Conservation (phyloP, 2,888 invertebrate genomes). For the Pheosia tremula region DNA sequence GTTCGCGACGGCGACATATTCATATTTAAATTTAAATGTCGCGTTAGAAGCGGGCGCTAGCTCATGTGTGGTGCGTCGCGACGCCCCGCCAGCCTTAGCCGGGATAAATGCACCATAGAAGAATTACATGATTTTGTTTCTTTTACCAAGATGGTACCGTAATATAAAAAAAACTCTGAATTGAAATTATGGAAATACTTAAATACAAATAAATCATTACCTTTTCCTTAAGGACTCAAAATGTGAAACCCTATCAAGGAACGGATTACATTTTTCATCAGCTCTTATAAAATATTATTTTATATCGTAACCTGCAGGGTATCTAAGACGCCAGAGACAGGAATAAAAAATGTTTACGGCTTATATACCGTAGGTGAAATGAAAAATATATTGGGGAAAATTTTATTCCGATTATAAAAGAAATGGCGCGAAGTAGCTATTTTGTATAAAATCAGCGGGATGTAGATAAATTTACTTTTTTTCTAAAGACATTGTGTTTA, state of each 20-base stretch:
- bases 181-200: too few relatives aligned
- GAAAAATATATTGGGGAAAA: conserved; percentile 14
- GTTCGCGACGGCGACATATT: conserved; percentile 68
- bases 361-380: neutral
- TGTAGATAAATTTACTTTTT: conserved; percentile 62
- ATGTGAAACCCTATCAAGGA: conserved; percentile 52
- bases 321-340: neutral
- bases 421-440: conserved; percentile 21
- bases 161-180: too few relatives aligned
- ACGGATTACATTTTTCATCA: conserved; percentile 58
- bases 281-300: conserved; percentile 30
- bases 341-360: neutral
- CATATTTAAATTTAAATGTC: conserved; percentile 83
- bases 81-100: conserved; percentile 32
- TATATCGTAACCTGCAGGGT: conserved; percentile 9
- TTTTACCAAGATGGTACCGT: neutral
- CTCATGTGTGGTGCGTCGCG: conserved; percentile 56
- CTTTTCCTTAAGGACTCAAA: conserved; percentile 27
- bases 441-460: conserved; percentile 34
- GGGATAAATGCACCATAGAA: conserved; percentile 40
- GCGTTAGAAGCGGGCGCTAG: conserved; percentile 58
- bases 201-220: too few relatives aligned
- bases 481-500: conserved; percentile 59
- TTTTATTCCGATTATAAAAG: conserved; percentile 24
- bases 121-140: conserved; percentile 26